These are phyloP conservation scores for Heliconius melpomene DNA, from an alignment of 1,140 invertebrate species.

Conservation along the genomic window DNA sequence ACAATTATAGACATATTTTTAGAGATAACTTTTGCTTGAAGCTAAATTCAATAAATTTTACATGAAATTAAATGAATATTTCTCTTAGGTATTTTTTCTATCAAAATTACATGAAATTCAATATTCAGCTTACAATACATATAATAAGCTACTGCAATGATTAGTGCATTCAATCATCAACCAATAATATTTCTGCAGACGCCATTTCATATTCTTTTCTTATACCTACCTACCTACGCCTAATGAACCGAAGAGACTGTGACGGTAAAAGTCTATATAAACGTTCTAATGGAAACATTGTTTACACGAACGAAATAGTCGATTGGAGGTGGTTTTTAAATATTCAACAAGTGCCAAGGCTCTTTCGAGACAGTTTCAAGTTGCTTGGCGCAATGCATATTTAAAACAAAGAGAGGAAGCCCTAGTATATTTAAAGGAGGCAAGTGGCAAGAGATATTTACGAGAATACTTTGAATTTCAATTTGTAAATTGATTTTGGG, in stretches of 20 bases:
- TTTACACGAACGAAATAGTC: conserved; percentile 53
- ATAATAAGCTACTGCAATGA: background rate
- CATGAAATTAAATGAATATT: too few relatives aligned
- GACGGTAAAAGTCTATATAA: conserved; percentile 24
- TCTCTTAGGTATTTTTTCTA: too few relatives aligned
- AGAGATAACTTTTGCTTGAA: too few relatives aligned
- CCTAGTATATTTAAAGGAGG: conserved; percentile 39
- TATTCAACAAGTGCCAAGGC: conserved; percentile 70
- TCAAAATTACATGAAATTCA: too few relatives aligned
- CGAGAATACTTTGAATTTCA: conserved; percentile 27
- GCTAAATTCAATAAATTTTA: too few relatives aligned
- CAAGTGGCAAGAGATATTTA: conserved; percentile 35
- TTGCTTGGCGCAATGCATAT: conserved; percentile 65
- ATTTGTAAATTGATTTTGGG: conserved; percentile 26
- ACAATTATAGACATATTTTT: too few relatives aligned
- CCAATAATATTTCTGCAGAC: background rate
- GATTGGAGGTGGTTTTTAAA: conserved; percentile 69
- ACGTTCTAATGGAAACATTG: conserved; percentile 29
- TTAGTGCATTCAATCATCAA: background rate
- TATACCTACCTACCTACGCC: background rate
- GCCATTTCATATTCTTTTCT: background rate
- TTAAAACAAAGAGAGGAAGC: conserved; percentile 58
- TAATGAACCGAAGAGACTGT: background rate
- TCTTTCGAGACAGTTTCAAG: conserved; percentile 65
- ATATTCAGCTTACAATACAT: background rate